These are phyloP conservation scores for Dorcus hopei DNA, from an alignment of 2,888 invertebrate genomes.

Conservation along the genomic window DNA sequence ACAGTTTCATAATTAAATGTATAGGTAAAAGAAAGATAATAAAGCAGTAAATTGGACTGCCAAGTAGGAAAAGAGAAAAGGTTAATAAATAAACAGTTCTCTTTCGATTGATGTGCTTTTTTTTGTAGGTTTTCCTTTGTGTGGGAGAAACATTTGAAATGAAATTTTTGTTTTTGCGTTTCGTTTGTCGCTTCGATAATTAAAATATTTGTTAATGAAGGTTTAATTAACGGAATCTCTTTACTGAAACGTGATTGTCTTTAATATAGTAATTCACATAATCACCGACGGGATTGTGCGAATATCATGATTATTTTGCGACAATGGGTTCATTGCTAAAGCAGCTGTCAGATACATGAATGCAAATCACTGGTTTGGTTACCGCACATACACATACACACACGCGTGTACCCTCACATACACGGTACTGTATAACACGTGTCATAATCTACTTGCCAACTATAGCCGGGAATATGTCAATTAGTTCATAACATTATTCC, in stretches of 20 bases:
- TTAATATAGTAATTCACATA: constrained; percentile 38
- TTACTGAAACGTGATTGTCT: constrained; percentile 30
- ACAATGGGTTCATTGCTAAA: constrained; percentile 43
- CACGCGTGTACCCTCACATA: neutral
- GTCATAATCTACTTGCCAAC: constrained; percentile 22
- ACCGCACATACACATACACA: constrained; percentile 27
- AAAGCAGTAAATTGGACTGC: too few species aligned
- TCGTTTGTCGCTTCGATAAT: neutral
- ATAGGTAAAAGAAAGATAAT: too few species aligned
- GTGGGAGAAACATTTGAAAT: too few species aligned
- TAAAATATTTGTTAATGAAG: constrained; percentile 6
- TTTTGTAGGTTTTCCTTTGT: too few species aligned
- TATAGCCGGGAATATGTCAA: constrained; percentile 20
- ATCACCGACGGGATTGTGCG: constrained; percentile 38
- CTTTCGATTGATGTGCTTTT: too few species aligned
- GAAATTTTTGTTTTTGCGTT: too few species aligned
- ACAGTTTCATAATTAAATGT: too few species aligned
- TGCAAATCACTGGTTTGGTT: constrained; percentile 39
- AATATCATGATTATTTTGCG: constrained; percentile 43
- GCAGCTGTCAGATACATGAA: constrained; percentile 43
- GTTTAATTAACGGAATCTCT: constrained; percentile 4
- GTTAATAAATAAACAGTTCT: too few species aligned
- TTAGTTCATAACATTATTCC: constrained; percentile 16
- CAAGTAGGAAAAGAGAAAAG: too few species aligned
- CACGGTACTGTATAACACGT: constrained; percentile 17